Percentiles rank a stretch among this genome's conserved stretches.
These are phyloP conservation scores for Chlorospingus flavigularis DNA, from an alignment of 2,797 vertebrate genomes.

Conservation along the genomic window DNA sequence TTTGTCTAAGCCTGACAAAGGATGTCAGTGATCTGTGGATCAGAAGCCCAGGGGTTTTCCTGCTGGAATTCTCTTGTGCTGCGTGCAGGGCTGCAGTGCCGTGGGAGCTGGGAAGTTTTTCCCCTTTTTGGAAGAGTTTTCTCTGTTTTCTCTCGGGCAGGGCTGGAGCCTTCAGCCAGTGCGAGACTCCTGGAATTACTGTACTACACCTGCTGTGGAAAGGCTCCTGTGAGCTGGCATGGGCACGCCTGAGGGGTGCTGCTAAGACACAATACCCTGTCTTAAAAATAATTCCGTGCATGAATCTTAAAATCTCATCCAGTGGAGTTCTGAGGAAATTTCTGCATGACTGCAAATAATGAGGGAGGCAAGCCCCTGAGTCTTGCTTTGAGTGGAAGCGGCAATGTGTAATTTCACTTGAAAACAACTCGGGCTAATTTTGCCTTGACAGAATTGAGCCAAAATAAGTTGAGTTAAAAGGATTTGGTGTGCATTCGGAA, in stretches of 20 bases:
- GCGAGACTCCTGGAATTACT: background rate
- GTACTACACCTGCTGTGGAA: background rate
- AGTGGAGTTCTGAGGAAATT: background rate
- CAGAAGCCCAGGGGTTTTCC: background rate
- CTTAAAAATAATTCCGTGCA: background rate
- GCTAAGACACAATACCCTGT: background rate
- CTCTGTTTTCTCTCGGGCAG: background rate
- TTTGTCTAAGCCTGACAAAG: background rate
- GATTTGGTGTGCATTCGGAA: conserved; percentile 50
- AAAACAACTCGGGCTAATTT: conserved; percentile 57
- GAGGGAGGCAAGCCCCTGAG: background rate
- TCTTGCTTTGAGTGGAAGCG: conserved; percentile 22
- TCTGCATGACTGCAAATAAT: conserved; percentile 9
- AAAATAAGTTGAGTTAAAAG: conserved; percentile 61
- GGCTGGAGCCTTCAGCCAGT: background rate
- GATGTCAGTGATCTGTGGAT: background rate
- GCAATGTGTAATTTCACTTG: conserved; percentile 43
- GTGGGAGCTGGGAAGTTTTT: background rate
- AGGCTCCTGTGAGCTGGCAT: background rate
- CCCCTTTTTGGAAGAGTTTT: background rate
- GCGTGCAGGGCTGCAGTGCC: background rate
- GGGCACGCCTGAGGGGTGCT: too few relatives aligned
- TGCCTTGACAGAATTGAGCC: conserved; percentile 45
- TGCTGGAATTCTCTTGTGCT: background rate
- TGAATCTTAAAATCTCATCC: background rate